phyloP scores from a whole-genome alignment of 2,797 vertebrate species.

The Parotocinclus haroldoi region DNA sequence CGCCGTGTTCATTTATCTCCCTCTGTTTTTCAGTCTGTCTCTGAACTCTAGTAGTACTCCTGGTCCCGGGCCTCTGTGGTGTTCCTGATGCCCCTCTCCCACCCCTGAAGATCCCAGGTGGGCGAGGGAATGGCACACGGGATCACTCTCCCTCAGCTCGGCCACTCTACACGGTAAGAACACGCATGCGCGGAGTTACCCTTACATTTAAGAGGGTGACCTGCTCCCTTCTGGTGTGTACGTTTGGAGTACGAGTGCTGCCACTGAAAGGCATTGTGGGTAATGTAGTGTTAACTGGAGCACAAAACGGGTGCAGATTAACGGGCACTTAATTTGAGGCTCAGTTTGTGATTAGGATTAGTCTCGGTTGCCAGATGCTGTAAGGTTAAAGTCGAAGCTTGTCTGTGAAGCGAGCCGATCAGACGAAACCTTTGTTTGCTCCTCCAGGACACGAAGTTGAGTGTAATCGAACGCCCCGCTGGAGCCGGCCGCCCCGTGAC shows the following conservation, averaged over 20 bases:
- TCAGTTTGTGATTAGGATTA: too few species aligned
- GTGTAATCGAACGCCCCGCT: conserved; percentile 77
- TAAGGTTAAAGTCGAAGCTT: too few species aligned
- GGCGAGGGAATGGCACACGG: conserved; percentile 68
- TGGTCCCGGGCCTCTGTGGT: conserved; percentile 71
- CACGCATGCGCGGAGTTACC: too few species aligned
- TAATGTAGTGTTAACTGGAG: too few species aligned
- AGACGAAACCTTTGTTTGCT: neutral
- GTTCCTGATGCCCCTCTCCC: conserved; percentile 72
- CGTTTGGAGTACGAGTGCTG: too few species aligned
- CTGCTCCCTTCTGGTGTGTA: too few species aligned
- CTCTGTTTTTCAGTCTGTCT: conserved; percentile 61
- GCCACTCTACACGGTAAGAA: conserved; percentile 72
- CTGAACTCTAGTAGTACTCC: conserved; percentile 80
- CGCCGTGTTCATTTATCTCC: neutral
- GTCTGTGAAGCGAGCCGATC: too few species aligned
- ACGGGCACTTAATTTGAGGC: too few species aligned
- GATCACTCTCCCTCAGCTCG: conserved; percentile 68
- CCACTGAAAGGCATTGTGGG: too few species aligned
- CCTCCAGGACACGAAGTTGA: conserved; percentile 75
- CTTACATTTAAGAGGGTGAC: too few species aligned
- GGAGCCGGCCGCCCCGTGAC: conserved; percentile 72
- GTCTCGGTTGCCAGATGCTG: too few species aligned
- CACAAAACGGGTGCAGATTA: too few species aligned
- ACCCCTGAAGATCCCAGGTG: conserved; percentile 72